phyloP scores from a whole-genome alignment of 1,140 invertebrate species.

The Diprion similis region DNA sequence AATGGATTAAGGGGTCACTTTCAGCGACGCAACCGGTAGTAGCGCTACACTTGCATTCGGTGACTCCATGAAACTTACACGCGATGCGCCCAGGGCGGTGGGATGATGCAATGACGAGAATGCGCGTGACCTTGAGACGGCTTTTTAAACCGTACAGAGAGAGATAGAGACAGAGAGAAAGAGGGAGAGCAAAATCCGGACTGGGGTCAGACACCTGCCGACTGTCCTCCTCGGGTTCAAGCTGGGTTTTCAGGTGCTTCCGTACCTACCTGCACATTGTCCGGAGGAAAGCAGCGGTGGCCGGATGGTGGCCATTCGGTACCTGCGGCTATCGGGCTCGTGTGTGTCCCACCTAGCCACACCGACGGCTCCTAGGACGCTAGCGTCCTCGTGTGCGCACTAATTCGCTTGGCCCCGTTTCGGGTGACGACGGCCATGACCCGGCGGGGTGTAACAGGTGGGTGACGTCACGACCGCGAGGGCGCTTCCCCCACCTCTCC shows the following conservation, averaged over 20 bases:
- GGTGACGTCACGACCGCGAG: conserved; percentile 51
- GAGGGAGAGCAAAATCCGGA: background rate
- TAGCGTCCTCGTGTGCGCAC: background rate
- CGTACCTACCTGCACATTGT: background rate
- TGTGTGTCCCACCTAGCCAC: background rate
- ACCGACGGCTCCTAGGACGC: background rate
- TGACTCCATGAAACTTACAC: too few species aligned
- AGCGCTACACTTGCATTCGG: too few species aligned
- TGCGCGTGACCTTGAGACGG: background rate
- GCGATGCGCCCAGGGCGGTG: too few species aligned
- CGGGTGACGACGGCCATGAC: conserved; percentile 7
- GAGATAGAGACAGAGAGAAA: background rate
- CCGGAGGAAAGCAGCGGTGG: background rate
- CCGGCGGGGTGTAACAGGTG: conserved; percentile 54
- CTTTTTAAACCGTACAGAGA: too few species aligned
- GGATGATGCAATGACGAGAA: background rate
- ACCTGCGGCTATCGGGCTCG: conserved; percentile 8
- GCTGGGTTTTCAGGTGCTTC: background rate
- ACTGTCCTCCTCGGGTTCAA: background rate
- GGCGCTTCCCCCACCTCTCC: conserved; percentile 32
- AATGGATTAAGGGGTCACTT: too few species aligned
- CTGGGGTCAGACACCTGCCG: background rate
- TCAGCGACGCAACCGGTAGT: too few species aligned
- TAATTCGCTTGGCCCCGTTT: conserved; percentile 16
- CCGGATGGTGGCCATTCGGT: background rate